Base-by-base conservation (phyloP, 1,140 invertebrate genomes). In the Cherax destructor region DNA sequence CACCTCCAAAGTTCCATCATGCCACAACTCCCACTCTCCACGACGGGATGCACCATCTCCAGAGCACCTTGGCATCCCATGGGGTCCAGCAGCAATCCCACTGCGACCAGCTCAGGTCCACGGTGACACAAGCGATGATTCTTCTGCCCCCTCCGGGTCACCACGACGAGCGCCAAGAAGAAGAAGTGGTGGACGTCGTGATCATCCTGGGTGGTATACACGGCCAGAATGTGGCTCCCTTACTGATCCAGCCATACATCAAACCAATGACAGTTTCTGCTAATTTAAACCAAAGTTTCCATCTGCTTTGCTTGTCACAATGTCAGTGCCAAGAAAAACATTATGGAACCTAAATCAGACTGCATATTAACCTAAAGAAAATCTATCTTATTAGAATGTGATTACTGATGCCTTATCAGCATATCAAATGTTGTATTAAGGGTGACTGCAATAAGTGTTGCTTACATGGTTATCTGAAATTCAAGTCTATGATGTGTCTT, bases 51-150 rank as follows among this genome's bases (percentile, higher is more conserved):
- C 88, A 50, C 83, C 88, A 49, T 91, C 88, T 18, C 88, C 88
- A 9, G 88, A 91, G 30, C 88, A 91, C 76, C 88, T 91, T 65
- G 88, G 88, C 41, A 91, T 91, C 21, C 88, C 88, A 3, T 91
- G 88, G 88, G 88, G 81, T 49, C 88, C 88, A 16, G 88, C 61
- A 79, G 81, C 83, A 50, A 91, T 91, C 61, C 88, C 88, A 41
- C 24, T 78, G 13, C 81, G 88, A n/a, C 88, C 88, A 18, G 65
- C 83, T 18, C 88, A 85, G 47, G 52, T 91, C n/a, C 88, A 72
- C 13, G 88, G 88, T 47, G 88, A 91, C 76, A 91, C 88, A n/a
- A 91, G 88, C 41, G 88, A 91, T 72, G 88, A 91, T 52, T 91
- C 88, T 7, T 91, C 88, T 52, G 88, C 83, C 18, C 83, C 88